These are phyloP conservation scores for Malurus alboscapulatus DNA, from an alignment of 2,113 vertebrate species.

Conservation along the genomic window DNA sequence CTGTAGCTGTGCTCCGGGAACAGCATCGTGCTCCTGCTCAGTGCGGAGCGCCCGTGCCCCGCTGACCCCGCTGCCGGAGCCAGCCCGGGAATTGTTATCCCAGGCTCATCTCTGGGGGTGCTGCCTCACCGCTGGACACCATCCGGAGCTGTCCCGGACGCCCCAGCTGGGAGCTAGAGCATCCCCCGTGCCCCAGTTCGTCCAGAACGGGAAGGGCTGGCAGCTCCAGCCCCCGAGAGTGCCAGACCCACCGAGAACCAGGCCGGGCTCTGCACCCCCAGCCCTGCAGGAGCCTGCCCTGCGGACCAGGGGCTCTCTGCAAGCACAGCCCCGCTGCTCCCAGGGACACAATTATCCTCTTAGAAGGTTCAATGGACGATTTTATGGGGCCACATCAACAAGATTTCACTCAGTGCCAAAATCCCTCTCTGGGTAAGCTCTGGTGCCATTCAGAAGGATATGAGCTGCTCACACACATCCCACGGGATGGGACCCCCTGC, in stretches of 20 bases:
- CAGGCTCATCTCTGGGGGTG: rapidly evolving
- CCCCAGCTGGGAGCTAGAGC: not conserved
- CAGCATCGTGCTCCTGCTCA: not conserved
- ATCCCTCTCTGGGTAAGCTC: not conserved
- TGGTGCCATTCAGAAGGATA: not conserved
- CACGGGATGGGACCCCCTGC: rapidly evolving
- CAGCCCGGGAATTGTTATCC: not conserved
- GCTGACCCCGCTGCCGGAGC: not conserved
- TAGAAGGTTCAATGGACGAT: not conserved
- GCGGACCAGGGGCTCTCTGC: not conserved
- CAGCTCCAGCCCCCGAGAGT: not conserved
- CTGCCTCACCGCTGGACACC: rapidly evolving
- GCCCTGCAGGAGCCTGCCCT: not conserved
- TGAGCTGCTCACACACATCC: not conserved
- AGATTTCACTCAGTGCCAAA: not conserved
- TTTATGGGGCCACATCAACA: not conserved
- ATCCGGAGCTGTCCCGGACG: not conserved
- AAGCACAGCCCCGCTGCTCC: not conserved
- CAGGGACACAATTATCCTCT: not conserved
- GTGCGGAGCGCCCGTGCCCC: not conserved
- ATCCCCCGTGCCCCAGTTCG: rapidly evolving
- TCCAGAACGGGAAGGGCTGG: not conserved
- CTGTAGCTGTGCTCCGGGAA: rapidly evolving
- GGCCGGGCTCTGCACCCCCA: not conserved
- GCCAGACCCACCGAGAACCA: rapidly evolving